These are phyloP conservation scores for Oceanites oceanicus DNA, from an alignment of 2,113 vertebrate genomes.

Conservation along the genomic window DNA sequence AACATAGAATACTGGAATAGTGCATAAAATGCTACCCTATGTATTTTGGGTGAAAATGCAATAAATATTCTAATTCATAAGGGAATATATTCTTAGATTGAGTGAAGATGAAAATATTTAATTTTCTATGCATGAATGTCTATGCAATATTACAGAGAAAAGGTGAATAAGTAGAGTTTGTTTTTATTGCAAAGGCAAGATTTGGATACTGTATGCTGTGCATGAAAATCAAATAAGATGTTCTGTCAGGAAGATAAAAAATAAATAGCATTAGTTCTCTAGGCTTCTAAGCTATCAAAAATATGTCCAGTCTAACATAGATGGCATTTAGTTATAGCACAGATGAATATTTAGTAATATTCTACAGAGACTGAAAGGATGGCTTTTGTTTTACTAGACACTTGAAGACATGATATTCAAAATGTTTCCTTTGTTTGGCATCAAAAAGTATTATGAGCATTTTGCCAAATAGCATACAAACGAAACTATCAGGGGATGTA, in stretches of 20 bases:
- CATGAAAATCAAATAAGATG: conserved; percentile 47
- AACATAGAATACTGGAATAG: background rate
- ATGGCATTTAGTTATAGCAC: conserved; percentile 54
- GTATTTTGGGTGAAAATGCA: background rate
- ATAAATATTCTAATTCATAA: background rate
- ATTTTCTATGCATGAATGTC: background rate
- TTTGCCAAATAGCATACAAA: conserved; percentile 5
- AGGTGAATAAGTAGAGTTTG: background rate
- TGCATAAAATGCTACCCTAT: background rate
- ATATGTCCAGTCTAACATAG: conserved; percentile 54
- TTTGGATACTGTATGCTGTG: background rate
- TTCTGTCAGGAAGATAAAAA: conserved; percentile 51
- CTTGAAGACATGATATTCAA: conserved; percentile 34
- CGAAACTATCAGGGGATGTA: conserved; percentile 15
- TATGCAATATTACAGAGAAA: background rate
- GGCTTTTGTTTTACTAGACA: conserved; percentile 30
- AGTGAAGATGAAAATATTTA: background rate
- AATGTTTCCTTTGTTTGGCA: conserved; percentile 47
- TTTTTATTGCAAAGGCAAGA: background rate
- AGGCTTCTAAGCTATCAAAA: conserved; percentile 45
- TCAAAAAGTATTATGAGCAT: conserved; percentile 30
- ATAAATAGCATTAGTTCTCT: conserved; percentile 60
- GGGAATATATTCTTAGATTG: background rate
- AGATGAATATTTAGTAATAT: conserved; percentile 54
- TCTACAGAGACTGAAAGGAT: conserved; percentile 36